Conservation (phyloP, 2,888 invertebrate genomes). For the Calliscelio sp. region DNA sequence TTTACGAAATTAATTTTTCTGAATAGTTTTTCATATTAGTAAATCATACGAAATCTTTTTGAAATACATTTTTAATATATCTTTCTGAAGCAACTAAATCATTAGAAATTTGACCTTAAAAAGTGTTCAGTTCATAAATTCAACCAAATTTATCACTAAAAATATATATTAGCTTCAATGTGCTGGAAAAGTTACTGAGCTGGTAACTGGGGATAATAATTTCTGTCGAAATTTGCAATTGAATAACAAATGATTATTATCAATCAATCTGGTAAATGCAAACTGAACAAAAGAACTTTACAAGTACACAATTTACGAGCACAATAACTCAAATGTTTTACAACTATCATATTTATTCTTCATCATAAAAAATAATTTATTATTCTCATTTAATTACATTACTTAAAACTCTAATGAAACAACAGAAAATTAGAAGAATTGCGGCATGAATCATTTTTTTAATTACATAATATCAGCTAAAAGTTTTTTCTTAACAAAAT, state of each 20-base stretch:
- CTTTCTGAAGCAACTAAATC: no score
- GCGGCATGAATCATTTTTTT: no score
- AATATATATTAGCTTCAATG: background rate
- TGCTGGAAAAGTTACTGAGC: slow-evolving; percentile 3
- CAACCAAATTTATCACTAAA: background rate
- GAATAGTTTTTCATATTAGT: no score
- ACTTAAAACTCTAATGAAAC: background rate
- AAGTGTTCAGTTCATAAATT: background rate
- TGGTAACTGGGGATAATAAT: slow-evolving; percentile 10
- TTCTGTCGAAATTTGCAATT: background rate
- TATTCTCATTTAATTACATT: background rate
- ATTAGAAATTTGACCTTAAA: background rate
- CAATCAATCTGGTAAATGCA: background rate
- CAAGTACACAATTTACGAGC: background rate
- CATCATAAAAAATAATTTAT: background rate
- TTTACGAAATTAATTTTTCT: no score
- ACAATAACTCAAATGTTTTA: background rate
- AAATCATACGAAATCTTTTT: no score
- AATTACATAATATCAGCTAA: background rate
- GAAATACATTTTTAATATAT: no score
- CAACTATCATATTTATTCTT: background rate
- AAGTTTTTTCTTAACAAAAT: background rate
- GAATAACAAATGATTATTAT: background rate
- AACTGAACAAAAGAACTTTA: background rate
- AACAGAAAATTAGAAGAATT: no score